phyloP scores from a whole-genome alignment of 2,888 invertebrate genomes.

The Dastarcus helophoroides region DNA sequence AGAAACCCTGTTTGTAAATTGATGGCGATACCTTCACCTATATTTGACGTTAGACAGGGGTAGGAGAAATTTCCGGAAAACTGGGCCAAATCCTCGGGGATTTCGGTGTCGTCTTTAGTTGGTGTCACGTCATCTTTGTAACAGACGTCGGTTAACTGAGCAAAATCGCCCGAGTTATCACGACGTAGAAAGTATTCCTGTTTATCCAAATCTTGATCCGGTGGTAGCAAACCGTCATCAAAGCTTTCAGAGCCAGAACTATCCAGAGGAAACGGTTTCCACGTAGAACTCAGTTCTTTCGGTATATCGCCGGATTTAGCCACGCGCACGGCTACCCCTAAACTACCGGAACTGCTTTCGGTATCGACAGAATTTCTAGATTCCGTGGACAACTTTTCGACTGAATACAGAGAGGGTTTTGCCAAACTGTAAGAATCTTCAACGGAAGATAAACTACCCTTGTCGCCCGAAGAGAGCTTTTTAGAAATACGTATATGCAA shows the following conservation, averaged over 20 bases:
- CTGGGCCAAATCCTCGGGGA: constrained; percentile 65
- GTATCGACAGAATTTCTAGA: constrained; percentile 63
- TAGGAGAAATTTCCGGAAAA: constrained; percentile 66
- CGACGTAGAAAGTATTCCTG: constrained; percentile 35
- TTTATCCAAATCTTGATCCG: constrained; percentile 49
- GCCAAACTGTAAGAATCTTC: constrained; percentile 32
- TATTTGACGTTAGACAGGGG: constrained; percentile 45
- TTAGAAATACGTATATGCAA: constrained; percentile 33
- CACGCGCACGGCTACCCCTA: constrained; percentile 54
- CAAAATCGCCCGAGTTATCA: constrained; percentile 30
- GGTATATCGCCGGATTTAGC: constrained; percentile 44
- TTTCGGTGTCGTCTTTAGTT: constrained; percentile 52
- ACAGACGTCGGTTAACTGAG: constrained; percentile 27
- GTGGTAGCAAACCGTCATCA: constrained; percentile 72
- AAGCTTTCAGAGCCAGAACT: constrained; percentile 78
- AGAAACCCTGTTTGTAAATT: constrained; percentile 46
- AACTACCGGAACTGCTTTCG: constrained; percentile 62
- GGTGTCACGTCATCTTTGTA: constrained; percentile 42
- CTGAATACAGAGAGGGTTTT: constrained; percentile 28
- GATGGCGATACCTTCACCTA: constrained; percentile 29
- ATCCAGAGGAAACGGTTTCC: constrained; percentile 74
- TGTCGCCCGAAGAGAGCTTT: constrained; percentile 34
- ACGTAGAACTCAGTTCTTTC: constrained; percentile 64
- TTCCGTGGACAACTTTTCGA: constrained; percentile 44
- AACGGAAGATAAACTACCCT: constrained; percentile 30